A percentile compares a stretch with the other conserved stretches of the same genome.
Evolutionary conservation across 2,888 invertebrate species (phyloP).

Genomic region (Eulithis prunata): DNA sequence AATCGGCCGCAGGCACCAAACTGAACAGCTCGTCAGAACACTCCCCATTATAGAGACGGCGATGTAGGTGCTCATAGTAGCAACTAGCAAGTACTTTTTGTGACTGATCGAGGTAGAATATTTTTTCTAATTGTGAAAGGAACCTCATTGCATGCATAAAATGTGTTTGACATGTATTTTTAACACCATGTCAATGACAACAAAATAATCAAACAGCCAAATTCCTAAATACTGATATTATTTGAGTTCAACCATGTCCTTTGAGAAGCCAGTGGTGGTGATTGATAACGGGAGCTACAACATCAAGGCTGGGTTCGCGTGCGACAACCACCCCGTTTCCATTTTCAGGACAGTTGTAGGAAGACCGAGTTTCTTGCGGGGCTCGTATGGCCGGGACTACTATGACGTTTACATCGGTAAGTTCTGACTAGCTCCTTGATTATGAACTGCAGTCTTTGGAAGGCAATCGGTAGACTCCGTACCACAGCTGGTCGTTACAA

Average conservation of each 20-base stretch:
- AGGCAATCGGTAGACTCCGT: too few species aligned
- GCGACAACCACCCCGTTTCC: slow-evolving; percentile 73
- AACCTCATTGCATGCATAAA: not conserved
- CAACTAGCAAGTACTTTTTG: too few species aligned
- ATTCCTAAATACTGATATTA: not conserved
- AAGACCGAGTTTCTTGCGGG: slow-evolving; percentile 61
- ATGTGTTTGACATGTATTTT: too few species aligned
- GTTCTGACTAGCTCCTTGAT: not conserved
- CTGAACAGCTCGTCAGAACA: too few species aligned
- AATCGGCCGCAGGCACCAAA: too few species aligned
- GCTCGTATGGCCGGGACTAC: slow-evolving; percentile 58
- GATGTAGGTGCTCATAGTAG: too few species aligned
- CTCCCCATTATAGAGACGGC: too few species aligned
- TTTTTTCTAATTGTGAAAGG: not conserved
- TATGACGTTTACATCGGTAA: slow-evolving; percentile 68
- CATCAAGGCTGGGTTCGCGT: slow-evolving; percentile 73
- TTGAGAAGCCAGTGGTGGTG: slow-evolving; percentile 68
- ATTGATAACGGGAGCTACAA: slow-evolving; percentile 71
- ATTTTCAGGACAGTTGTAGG: slow-evolving; percentile 71
- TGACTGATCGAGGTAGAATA: too few species aligned
- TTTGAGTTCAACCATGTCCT: slow-evolving; percentile 52
- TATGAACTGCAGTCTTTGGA: too few species aligned
- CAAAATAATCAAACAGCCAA: not conserved
- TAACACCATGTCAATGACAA: too few species aligned
- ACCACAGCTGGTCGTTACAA: not conserved